These are phyloP conservation scores for Lucilia sericata DNA, from an alignment of 1,140 invertebrate species.

Conservation along the genomic window DNA sequence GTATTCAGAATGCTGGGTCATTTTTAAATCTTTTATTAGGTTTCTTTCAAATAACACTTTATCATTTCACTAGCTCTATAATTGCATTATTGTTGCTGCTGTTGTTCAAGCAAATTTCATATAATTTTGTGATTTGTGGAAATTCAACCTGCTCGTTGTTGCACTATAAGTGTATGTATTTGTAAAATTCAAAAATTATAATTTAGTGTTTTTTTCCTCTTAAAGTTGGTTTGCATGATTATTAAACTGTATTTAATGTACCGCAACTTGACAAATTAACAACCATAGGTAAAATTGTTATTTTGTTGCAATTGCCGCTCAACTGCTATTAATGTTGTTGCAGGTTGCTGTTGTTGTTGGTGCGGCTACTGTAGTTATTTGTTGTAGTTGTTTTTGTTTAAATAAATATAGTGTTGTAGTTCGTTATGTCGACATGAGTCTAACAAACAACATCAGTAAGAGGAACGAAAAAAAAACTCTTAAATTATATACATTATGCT, in stretches of 20 bases:
- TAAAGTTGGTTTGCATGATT: constrained; percentile 18
- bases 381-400: constrained; percentile 19
- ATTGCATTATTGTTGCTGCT: background rate
- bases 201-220: background rate
- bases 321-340: background rate
- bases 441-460: constrained; percentile 22
- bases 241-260: constrained; percentile 40
- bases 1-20: no score
- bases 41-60: no score
- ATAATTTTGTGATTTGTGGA: constrained; percentile 7
- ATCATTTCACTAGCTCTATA: background rate
- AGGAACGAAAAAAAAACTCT: background rate
- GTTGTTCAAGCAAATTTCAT: constrained; percentile 4
- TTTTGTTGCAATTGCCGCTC: background rate
- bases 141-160: constrained; percentile 14
- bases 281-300: constrained; percentile 34
- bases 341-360: constrained; percentile 5
- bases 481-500: constrained; percentile 42
- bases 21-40: no score
- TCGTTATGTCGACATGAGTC: constrained; percentile 39
- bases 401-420: constrained; percentile 42
- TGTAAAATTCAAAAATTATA: constrained; percentile 22
- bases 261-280: constrained; percentile 44
- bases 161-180: background rate
- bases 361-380: background rate